These are phyloP conservation scores for Chorisops tibialis DNA, from an alignment of 2,888 invertebrate species.

Conservation along the genomic window DNA sequence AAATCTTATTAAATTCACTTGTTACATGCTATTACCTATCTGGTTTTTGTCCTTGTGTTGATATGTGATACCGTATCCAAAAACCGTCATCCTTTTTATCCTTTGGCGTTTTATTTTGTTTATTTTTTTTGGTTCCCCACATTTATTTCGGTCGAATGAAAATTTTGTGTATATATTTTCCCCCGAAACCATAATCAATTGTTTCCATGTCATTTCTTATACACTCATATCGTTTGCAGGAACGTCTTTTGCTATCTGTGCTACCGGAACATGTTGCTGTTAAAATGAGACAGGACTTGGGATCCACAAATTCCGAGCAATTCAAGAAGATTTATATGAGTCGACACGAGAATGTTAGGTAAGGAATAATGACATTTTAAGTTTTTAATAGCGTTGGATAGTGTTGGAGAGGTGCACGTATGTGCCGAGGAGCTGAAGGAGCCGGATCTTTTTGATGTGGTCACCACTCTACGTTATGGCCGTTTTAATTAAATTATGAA, in stretches of 20 bases:
- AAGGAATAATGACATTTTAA: conserved; percentile 40
- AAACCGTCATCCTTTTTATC: too few relatives aligned
- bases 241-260: conserved; percentile 85
- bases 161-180: too few relatives aligned
- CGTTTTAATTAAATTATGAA: conserved; percentile 19
- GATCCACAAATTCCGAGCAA: conserved; percentile 80
- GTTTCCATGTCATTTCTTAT: too few relatives aligned
- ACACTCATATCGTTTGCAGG: conserved; percentile 59
- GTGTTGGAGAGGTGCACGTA: neutral
- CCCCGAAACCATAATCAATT: too few relatives aligned
- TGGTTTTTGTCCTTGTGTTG: too few relatives aligned
- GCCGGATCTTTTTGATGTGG: neutral
- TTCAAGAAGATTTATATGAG: conserved; percentile 98
- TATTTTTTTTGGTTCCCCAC: neutral
- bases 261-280: conserved; percentile 95
- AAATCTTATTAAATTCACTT: too few relatives aligned
- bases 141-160: neutral
- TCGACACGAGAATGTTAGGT: conserved; percentile 94
- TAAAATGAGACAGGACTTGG: conserved; percentile 92
- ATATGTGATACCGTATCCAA: too few relatives aligned
- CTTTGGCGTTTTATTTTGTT: neutral
- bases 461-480: neutral
- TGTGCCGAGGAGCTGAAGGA: neutral
- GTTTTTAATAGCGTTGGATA: neutral
- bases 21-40: too few relatives aligned